Evolutionary conservation across 2,113 vertebrate species (phyloP).

Genomic region (Brachypteracias leptosomus): DNA sequence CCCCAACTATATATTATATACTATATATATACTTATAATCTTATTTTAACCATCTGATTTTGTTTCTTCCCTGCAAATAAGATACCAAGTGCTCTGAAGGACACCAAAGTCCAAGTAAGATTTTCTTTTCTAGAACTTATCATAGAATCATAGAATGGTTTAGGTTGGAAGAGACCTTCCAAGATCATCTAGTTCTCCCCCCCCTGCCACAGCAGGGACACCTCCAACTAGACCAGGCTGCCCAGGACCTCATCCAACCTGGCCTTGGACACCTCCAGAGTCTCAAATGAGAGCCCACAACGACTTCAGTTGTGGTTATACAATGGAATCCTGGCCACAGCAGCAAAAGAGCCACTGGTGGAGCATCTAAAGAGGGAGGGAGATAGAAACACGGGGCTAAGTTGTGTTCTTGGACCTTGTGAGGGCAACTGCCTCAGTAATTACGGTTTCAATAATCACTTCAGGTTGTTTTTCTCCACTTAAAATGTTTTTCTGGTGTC

Average conservation of each 20-base stretch:
- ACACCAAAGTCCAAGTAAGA: neutral
- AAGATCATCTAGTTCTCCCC: too few relatives aligned
- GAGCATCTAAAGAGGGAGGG: neutral
- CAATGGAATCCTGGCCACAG: neutral
- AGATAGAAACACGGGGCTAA: neutral
- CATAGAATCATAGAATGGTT: too few relatives aligned
- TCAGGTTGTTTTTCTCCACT: neutral
- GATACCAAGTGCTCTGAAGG: neutral
- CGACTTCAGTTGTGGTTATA: neutral
- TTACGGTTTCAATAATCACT: neutral
- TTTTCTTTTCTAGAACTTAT: neutral
- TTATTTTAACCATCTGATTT: neutral
- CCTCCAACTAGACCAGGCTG: too few relatives aligned
- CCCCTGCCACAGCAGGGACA: too few relatives aligned
- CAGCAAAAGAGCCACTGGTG: neutral
- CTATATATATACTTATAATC: too few relatives aligned
- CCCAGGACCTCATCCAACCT: too few relatives aligned
- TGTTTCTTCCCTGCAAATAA: neutral
- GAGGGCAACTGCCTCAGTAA: neutral
- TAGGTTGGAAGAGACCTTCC: too few relatives aligned
- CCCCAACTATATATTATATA: too few relatives aligned
- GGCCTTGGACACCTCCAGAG: too few relatives aligned
- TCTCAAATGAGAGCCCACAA: neutral
- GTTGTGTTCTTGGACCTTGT: accelerated
- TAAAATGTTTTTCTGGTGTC: neutral